Evolutionary conservation across 1,140 invertebrate species (phyloP), one percentile per base, ranked within the genome.

Genomic region (Augochlora pura): DNA sequence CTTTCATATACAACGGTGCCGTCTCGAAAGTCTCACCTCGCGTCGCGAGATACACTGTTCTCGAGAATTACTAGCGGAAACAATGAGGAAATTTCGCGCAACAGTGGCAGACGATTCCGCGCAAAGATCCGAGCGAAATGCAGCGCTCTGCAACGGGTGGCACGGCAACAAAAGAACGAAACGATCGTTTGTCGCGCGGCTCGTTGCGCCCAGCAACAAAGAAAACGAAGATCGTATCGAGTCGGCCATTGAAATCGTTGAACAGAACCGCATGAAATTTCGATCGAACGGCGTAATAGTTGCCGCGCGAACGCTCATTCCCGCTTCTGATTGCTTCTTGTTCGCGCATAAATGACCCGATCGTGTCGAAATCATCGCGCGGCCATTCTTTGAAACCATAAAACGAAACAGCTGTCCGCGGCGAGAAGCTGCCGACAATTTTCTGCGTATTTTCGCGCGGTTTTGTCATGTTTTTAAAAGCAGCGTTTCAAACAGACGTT

Each of bases 51-150:
- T 42, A 14, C 21, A 12, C n/a, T 14, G 5, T 12, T 66, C 64
- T 1, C 10, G 12, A 14, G n/a, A 23, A n/a, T 46, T 21, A 23
- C 57, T 52, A 18, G 12, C 39, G 25, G 6, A 69, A 25, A 49
- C 74, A 76, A 69, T 60, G 25, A 21, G 12, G 27, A 38, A 27
- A n/a, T 73, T 63, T 73, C 60, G 54, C 18, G 54, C 54, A 57
- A n/a, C 54, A n/a, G 1, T 7, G 59, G n/a, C 39, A 5, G 12
- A 23, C n/a, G 42, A 16, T 42, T 9, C 42, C 16, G 16, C 21
- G 60, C 1, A 16, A 18, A 27, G 38, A 23, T 25, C 59, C 32
- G 23, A 12, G 54, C 57, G 60, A 59, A 68, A 68, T 23, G n/a
- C n/a, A 8, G n/a, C n/a, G n/a, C 38, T 21, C 18, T 52, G 16